These are phyloP conservation scores for Mactra quadrangularis DNA, from an alignment of 1,140 invertebrate species.

Conservation along the genomic window DNA sequence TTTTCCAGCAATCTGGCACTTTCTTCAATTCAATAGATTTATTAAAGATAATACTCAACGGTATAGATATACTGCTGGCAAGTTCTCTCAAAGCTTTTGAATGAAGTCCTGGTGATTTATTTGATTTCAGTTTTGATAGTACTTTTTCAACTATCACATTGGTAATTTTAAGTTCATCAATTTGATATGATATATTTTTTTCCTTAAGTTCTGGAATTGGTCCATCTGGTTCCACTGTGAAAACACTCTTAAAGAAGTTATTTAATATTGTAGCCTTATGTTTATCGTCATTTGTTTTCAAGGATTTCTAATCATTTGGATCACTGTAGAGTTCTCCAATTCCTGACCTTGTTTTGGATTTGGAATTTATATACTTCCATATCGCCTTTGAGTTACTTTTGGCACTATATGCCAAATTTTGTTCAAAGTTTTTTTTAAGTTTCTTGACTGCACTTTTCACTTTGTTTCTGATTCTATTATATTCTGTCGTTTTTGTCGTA, in stretches of 20 bases:
- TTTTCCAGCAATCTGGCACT: constrained; percentile 21
- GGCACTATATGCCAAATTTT: too few relatives aligned
- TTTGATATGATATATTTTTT: not conserved
- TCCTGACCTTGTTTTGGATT: too few relatives aligned
- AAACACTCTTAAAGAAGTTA: constrained; percentile 3
- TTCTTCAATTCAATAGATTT: not conserved
- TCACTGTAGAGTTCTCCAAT: too few relatives aligned
- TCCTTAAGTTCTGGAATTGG: not conserved
- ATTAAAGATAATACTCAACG: constrained; percentile 5
- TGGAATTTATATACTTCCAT: too few relatives aligned
- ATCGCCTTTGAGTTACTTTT: too few relatives aligned
- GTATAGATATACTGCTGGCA: too few relatives aligned
- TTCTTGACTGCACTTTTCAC: too few relatives aligned
- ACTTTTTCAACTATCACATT: not conserved
- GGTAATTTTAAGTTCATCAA: not conserved
- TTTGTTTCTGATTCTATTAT: too few relatives aligned
- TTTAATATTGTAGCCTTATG: not conserved
- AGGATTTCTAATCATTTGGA: too few relatives aligned
- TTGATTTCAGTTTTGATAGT: not conserved
- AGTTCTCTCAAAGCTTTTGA: not conserved
- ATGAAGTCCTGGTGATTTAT: constrained; percentile 24
- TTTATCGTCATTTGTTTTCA: too few relatives aligned
- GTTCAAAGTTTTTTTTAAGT: too few relatives aligned
- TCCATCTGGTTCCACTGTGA: not conserved
- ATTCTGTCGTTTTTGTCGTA: too few relatives aligned